Conservation (phyloP, 2,113 vertebrate species). For the Struthio camelus region DNA sequence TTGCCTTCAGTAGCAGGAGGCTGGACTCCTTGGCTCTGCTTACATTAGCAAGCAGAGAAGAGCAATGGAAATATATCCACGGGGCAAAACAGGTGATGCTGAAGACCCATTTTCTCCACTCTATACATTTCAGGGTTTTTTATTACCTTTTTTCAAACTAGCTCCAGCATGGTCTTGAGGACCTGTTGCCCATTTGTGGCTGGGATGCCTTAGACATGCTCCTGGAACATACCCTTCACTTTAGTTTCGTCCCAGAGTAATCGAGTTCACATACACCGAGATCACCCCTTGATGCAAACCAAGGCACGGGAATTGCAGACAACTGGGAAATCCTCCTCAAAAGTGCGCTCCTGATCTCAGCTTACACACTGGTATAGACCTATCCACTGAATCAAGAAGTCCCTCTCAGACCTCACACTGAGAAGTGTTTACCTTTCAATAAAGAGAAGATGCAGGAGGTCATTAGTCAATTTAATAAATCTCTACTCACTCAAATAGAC, state of each 20-base stretch:
- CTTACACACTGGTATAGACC: background rate
- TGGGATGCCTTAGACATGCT: background rate
- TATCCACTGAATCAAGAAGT: background rate
- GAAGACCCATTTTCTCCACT: accelerated
- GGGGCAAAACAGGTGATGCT: background rate
- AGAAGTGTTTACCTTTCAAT: background rate
- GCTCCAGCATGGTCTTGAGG: background rate
- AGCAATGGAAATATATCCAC: background rate
- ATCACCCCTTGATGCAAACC: background rate
- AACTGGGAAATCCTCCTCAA: background rate
- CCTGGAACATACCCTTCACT: accelerated
- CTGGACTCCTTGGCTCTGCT: background rate
- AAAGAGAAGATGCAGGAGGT: background rate
- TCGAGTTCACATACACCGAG: accelerated
- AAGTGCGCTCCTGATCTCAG: background rate
- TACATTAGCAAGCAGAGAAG: background rate
- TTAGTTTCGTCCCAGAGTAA: background rate
- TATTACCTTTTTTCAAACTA: background rate
- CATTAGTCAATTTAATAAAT: background rate
- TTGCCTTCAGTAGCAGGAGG: accelerated
- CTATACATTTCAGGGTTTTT: background rate
- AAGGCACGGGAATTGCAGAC: accelerated
- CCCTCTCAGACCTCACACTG: background rate
- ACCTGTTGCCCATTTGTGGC: background rate
- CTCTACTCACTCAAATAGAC: background rate